Conservation (phyloP, 2,888 invertebrate genomes). For the Palloptera scutellata region DNA sequence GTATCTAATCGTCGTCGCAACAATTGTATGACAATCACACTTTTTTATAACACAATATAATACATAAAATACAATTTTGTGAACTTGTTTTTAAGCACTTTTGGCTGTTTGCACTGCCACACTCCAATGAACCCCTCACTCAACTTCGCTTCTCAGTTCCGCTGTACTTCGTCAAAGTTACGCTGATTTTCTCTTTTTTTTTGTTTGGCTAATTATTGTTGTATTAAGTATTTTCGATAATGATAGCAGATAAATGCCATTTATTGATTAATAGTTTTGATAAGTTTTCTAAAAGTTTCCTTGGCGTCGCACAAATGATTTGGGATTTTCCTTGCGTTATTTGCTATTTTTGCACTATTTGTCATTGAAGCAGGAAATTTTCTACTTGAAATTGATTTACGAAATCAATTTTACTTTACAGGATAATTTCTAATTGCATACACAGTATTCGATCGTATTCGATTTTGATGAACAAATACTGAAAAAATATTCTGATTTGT, state of each 20-base stretch:
- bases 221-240: not conserved
- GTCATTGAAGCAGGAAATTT: slow-evolving; percentile 14
- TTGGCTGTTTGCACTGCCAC: no score
- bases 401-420: slow-evolving; percentile 6
- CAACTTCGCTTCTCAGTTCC: no score
- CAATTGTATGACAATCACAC: slow-evolving; percentile 7
- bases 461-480: no score
- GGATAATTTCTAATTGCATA: not conserved
- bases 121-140: no score
- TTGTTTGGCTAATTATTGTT: not conserved
- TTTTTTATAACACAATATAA: not conserved
- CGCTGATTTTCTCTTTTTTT: no score
- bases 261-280: slow-evolving; percentile 21
- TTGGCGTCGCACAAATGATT: slow-evolving; percentile 14
- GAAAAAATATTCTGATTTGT: no score
- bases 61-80: no score
- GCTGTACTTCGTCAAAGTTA: no score
- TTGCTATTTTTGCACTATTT: slow-evolving; percentile 7
- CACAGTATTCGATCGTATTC: no score
- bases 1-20: slow-evolving; percentile 2
- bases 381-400: slow-evolving; percentile 25
- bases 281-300: slow-evolving; percentile 2
- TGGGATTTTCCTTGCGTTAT: slow-evolving; percentile 19
- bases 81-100: no score
- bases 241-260: slow-evolving; percentile 16